Base-by-base conservation (phyloP, 2,113 vertebrate genomes). In the Peromyscus californicus region DNA sequence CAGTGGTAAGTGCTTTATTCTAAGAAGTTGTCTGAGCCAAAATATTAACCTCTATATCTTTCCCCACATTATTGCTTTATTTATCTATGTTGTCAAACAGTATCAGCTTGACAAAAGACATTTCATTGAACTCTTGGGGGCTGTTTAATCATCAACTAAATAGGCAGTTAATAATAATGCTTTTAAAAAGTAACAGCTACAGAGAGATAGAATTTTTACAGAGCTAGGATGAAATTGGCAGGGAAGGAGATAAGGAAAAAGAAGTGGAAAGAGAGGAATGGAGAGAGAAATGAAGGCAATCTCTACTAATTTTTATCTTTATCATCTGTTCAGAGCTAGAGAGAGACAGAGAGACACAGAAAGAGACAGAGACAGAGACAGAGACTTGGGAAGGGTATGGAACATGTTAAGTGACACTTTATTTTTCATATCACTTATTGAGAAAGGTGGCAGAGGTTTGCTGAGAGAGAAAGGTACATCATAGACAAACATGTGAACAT, bases 101-200 rank as follows among this genome's bases (percentile, higher is more conserved):
- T 57, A 48, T 65, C 22, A 80, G 22, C 36, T 90, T 95, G 17
- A 69, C 92, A 97, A 93, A 78, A 36, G 13, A 90, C 36, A 84
- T 92, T 94, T 85, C 91, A 94, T 75, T 39, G 2, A 12, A 84
- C 75, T 75, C 31, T 29, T 70, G 83, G 54, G 86, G 57, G n/a
- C 19, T 85, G 36, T 80, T 93, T 95, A 76, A 65, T 17, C 63
- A 69, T 42, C 54, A 80, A 57, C 59, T 26, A 86, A 89, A 82
- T 9, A 89, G 94, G 4, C 31, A 91, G 22, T 24, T 80, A 51
- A 57, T 22, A 67, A 54, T 57, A 93, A 59, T 91, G 26, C 15
- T 72, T 89, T 36, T 83, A 21, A 16, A 67, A 96, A 91, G 78
- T 8, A 65, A 48, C 16, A 61, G 11, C 7, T 45, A 76, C 51